Percentiles rank a stretch among this genome's conserved stretches.
Conservation (phyloP, 2,797 vertebrate genomes). For the Clarias pachynema region DNA sequence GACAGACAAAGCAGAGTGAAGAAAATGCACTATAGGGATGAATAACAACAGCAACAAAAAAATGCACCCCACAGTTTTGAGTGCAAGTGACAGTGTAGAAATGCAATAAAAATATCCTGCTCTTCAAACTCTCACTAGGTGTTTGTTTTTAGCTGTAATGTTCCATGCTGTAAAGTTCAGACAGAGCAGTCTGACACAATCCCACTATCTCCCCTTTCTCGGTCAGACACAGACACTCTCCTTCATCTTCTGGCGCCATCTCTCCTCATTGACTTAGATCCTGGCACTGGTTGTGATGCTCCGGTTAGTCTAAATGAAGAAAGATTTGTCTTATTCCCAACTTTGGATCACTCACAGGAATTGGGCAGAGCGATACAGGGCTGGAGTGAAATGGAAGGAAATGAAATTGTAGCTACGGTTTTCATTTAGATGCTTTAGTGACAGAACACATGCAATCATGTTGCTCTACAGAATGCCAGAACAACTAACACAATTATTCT, state of each 20-base stretch:
- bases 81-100: constrained; percentile 20
- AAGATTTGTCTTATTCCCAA: constrained; percentile 59
- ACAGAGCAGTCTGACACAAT: constrained; percentile 28
- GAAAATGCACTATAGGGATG: constrained; percentile 23
- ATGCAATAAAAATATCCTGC: constrained; percentile 26
- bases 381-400: constrained; percentile 46
- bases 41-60: constrained; percentile 10
- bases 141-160: constrained; percentile 14
- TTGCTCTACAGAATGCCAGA: constrained; percentile 1
- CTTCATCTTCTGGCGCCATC: constrained; percentile 50
- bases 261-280: constrained; percentile 59
- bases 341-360: constrained; percentile 50
- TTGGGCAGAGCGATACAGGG: constrained; percentile 21
- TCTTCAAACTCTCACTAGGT: constrained; percentile 8
- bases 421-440: constrained; percentile 28
- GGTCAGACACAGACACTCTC: constrained; percentile 56
- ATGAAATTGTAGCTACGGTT: constrained; percentile 48
- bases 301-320: constrained; percentile 55
- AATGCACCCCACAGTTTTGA: constrained; percentile 1
- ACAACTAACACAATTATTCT: background rate
- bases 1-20: constrained; percentile 15
- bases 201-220: constrained; percentile 45
- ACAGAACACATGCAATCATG: constrained; percentile 8
- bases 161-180: background rate
- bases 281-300: constrained; percentile 62